phyloP scores from a whole-genome alignment of 1,140 invertebrate species.

The Latrodectus geometricus region DNA sequence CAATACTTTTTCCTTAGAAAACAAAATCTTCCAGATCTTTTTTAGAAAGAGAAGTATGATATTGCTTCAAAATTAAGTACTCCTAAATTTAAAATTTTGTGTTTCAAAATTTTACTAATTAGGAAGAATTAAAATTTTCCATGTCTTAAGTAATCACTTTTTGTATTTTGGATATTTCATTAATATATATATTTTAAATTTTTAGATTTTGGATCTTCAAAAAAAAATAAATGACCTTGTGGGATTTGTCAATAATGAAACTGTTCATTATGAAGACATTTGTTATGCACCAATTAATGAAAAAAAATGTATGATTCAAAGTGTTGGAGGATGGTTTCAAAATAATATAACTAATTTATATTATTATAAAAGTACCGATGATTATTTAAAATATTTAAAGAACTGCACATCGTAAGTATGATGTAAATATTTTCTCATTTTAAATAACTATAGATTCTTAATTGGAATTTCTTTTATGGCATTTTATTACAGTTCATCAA shows the following conservation, averaged over 20 bases:
- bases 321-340: slow-evolving; percentile 90
- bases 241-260: slow-evolving; percentile 68
- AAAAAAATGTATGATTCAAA: slow-evolving; percentile 86
- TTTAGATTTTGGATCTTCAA: slow-evolving; percentile 81
- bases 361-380: slow-evolving; percentile 62
- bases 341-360: slow-evolving; percentile 77
- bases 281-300: slow-evolving; percentile 89
- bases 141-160: background rate
- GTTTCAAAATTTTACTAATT: too few relatives aligned
- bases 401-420: slow-evolving; percentile 71
- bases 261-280: slow-evolving; percentile 81
- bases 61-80: too few relatives aligned
- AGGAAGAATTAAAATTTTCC: too few relatives aligned
- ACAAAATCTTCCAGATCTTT: too few relatives aligned
- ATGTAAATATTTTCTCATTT: background rate
- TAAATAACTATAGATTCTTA: background rate
- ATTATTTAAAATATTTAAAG: slow-evolving; percentile 83
- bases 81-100: too few relatives aligned
- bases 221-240: slow-evolving; percentile 74
- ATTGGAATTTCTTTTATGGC: background rate
- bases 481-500: too few relatives aligned
- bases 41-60: too few relatives aligned
- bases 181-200: background rate
- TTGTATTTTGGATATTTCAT: slow-evolving; percentile 71
- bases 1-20: too few relatives aligned